phyloP scores from a whole-genome alignment of 53 echinoderm and acorn worm species.

The Paracentrotus lividus region DNA sequence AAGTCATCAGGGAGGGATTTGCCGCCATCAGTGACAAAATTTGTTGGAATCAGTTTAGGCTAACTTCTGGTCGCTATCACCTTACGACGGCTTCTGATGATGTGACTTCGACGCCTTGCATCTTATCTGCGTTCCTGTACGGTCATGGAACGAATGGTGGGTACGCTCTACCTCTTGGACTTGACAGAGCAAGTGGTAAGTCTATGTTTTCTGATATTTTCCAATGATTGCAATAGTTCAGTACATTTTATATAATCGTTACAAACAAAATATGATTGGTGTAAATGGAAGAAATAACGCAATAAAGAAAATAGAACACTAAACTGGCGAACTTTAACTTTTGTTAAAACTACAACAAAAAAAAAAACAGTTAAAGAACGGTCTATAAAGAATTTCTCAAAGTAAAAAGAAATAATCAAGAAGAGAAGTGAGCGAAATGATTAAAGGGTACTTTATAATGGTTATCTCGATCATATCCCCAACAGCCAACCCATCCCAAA shows the following conservation, averaged over 20 bases:
- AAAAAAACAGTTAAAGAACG: too few species aligned
- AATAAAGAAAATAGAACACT: too few species aligned
- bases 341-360: too few species aligned
- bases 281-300: too few species aligned
- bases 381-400: too few species aligned
- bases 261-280: too few species aligned
- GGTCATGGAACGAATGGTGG: constrained; percentile 65
- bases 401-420: too few species aligned
- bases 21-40: neutral
- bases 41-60: constrained; percentile 61
- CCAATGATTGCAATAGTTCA: too few species aligned
- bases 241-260: too few species aligned
- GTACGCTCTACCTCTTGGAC: constrained; percentile 52
- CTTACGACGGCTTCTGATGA: constrained; percentile 22
- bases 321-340: too few species aligned
- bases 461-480: neutral
- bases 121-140: constrained; percentile 37
- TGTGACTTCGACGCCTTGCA: neutral
- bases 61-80: constrained; percentile 31
- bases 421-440: too few species aligned
- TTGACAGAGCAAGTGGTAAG: constrained; percentile 51
- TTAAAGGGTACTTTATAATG: too few species aligned
- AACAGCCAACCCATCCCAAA: neutral
- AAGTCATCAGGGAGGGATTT: constrained; percentile 7
- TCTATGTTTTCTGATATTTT: neutral